phyloP scores from a whole-genome alignment of 2,113 vertebrate species.

The Prunella fulvescens region DNA sequence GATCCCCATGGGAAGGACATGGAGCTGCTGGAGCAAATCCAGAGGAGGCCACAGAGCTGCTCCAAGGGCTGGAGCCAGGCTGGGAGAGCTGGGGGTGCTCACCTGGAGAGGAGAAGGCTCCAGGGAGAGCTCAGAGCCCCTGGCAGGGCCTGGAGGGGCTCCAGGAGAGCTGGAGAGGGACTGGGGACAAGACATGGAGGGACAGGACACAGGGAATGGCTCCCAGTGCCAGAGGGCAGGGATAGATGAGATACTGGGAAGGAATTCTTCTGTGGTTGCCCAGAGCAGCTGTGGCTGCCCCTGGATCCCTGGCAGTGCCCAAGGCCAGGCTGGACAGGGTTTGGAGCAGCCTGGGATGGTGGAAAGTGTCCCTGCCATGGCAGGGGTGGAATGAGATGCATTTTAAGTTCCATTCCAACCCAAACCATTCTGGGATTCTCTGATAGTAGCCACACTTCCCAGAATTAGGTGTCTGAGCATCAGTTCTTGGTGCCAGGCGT shows the following conservation, averaged over 20 bases:
- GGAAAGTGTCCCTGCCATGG: neutral
- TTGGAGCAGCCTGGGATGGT: fast-evolving
- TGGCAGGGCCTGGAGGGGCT: neutral
- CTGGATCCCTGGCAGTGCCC: neutral
- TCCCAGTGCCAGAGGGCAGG: neutral
- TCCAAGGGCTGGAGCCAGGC: neutral
- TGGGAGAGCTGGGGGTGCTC: neutral
- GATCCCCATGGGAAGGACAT: neutral
- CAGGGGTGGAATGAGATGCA: neutral
- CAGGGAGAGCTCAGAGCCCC: neutral
- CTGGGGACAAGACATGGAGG: neutral
- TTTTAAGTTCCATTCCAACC: neutral
- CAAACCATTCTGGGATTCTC: neutral
- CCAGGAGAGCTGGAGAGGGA: neutral
- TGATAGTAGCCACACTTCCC: neutral
- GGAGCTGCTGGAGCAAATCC: neutral
- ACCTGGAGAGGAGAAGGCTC: neutral
- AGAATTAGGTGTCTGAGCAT: neutral
- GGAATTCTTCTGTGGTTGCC: fast-evolving
- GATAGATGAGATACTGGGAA: neutral
- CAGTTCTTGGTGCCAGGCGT: neutral
- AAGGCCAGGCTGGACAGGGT: fast-evolving
- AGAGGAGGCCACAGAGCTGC: fast-evolving
- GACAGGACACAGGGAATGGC: neutral
- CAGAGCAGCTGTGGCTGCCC: neutral